Conservation (phyloP, 2,888 invertebrate genomes). For the Leucophora obtusa region DNA sequence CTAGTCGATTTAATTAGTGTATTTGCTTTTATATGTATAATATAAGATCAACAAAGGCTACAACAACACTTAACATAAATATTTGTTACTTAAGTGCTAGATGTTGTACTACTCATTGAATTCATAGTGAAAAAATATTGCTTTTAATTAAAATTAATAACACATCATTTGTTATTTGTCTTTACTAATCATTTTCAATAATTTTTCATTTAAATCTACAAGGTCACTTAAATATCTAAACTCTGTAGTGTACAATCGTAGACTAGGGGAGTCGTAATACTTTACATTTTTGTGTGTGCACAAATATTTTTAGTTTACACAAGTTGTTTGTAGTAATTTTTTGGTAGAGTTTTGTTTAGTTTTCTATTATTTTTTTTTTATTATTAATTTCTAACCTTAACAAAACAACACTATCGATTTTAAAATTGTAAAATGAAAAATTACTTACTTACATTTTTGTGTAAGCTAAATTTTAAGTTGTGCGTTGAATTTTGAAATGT, state of each 20-base stretch:
- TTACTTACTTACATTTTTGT: constrained; percentile 22
- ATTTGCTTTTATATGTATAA: constrained; percentile 31
- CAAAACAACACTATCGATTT: constrained; percentile 5
- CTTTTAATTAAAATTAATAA: constrained; percentile 61
- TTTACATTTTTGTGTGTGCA: background rate
- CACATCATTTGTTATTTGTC: constrained; percentile 57
- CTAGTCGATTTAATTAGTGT: constrained; percentile 35
- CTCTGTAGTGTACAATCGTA: background rate
- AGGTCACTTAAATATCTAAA: constrained; percentile 38
- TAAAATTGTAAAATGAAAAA: constrained; percentile 15
- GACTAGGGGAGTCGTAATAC: background rate
- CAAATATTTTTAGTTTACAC: constrained; percentile 6
- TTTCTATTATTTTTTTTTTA: no score
- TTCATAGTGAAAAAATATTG: constrained; percentile 3
- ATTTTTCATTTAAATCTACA: constrained; percentile 55
- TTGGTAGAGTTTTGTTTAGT: background rate
- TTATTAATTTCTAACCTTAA: constrained; percentile 6
- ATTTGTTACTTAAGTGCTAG: background rate
- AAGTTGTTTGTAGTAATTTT: background rate
- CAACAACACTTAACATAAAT: background rate
- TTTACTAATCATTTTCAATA: constrained; percentile 50
- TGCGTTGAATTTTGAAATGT: constrained; percentile 13
- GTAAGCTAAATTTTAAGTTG: background rate
- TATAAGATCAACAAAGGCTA: background rate
- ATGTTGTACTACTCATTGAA: constrained; percentile 4